Base-by-base conservation (phyloP, 1,140 invertebrate genomes). In the Aradophagus sp. region DNA sequence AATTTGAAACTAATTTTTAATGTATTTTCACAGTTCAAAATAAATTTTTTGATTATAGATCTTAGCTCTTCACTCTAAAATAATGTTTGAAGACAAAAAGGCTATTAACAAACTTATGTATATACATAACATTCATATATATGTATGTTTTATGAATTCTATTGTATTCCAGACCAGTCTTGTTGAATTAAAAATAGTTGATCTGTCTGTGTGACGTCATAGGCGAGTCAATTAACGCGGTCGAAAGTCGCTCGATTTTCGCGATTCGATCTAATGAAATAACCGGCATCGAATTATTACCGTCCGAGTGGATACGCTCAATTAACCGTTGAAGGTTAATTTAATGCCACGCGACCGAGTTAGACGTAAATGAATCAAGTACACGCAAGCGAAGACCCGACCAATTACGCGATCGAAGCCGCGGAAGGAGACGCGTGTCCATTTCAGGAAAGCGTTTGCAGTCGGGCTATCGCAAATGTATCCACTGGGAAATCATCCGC, bases 251-350 rank as follows among this genome's bases (percentile, higher is more conserved):
- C n/a, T 36, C 11, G 27, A 42, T 13, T 42, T 42, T 45, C 20
- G 65, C 42, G 45, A 74, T 15, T 2, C 26, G 27, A 7, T 17
- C 70, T 62, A 76, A 77, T 73, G 66, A 77, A 75, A 42, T 23
- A 7, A 13, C 41, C 29, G 11, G 13, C 42, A 39, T 62, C 47
- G 36, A 73, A 47, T 44, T 27, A 67, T 73, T 69, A 44, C 39
- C 44, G 68, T 74, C 73, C 59, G 41, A 75, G 66, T 68, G 48
- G 73, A 76, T 58, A 68, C 58, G 62, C 58, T 74, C 71, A 63
- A 77, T 78, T 76, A 77, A 77, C 53, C 35, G 27, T 12, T 47
- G 52, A 75, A 73, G 70, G 35, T 63, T 74, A 50, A 74, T 77
- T 75, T 73, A 76, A 71, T 67, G 69, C 58, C 50, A 53, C 31